Base-by-base conservation (phyloP, 2,113 vertebrate species). In the Salvelinus fontinalis region DNA sequence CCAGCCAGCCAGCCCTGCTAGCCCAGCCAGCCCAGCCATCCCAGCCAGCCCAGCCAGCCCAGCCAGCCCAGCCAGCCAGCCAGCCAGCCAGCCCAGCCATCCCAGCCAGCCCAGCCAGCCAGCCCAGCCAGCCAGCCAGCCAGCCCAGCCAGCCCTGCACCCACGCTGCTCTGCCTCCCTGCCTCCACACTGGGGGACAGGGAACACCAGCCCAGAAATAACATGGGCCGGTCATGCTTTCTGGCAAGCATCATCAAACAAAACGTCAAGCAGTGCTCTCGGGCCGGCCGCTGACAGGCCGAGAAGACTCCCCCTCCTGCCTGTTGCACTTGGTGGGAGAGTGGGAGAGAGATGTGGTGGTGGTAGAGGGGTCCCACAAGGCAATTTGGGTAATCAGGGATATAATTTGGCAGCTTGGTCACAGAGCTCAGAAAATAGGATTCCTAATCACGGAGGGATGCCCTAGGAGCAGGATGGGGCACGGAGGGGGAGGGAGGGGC, bases 381-480 rank as follows among this genome's bases (percentile, higher is more conserved):
- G 92, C 90, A 91, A 92, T 92, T 94, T 93, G 67, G 83, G 88
- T 93, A 95, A 97, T 96, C 93, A 54, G 16, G 92, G 87, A 78
- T 91, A 91, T 90, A 96, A 94, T 96, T 95, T 95, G 94, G 73
- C 92, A 93, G 92, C 91, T 92, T 92, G 85, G 92, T 94, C 88
- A 91, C 93, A 95, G 91, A 93, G 93, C 89, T 75, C 89, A 94
- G 92, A 96, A 95, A 94, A 95, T 93, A 93, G 93, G 85, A 91
- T 57, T 67, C 92, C 93, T 93, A 94, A 96, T 96, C 93, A 94
- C 88, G 72, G 31, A 77, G 64, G 90, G 91, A 95, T 57, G 93
- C 94, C 94, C 94, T 95, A 94, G 81, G 73, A 95, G 89, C 88
- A 89, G 88, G 90, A 92, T 88, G 88, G 91, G 93, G 93, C 92